These are phyloP conservation scores for Tryphoninae sp. DNA, from an alignment of 2,888 invertebrate species.

Conservation along the genomic window DNA sequence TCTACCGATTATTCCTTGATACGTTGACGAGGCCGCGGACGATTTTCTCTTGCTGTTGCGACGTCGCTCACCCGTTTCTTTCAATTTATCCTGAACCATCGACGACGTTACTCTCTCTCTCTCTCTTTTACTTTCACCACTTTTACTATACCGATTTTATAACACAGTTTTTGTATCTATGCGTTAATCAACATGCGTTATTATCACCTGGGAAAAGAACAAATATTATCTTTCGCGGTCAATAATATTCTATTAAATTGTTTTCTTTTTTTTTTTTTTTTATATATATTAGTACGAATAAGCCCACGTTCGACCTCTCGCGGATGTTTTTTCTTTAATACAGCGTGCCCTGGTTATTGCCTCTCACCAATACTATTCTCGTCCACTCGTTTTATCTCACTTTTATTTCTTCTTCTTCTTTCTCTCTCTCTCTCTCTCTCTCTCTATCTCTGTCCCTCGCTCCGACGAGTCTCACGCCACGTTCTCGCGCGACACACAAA, in stretches of 20 bases:
- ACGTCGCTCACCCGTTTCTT: conserved; percentile 53
- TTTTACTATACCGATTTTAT: neutral
- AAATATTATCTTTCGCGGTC: neutral
- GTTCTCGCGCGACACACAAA: neutral
- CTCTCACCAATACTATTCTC: neutral
- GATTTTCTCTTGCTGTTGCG: conserved; percentile 54
- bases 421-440: neutral
- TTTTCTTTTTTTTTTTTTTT: neutral
- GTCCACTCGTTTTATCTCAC: neutral
- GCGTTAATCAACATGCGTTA: no score
- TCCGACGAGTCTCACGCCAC: neutral
- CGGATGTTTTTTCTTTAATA: neutral
- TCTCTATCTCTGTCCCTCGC: neutral
- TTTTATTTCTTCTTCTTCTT: neutral
- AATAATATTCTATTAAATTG: neutral
- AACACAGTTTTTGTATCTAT: neutral
- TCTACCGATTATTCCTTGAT: conserved; percentile 40
- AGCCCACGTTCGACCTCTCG: neutral
- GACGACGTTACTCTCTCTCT: conserved; percentile 30
- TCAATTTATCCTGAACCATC: conserved; percentile 61
- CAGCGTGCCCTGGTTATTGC: neutral
- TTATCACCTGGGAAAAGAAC: no score
- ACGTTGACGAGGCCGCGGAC: conserved; percentile 51
- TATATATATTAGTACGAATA: neutral
- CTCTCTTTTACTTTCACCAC: conserved; percentile 10